Percentiles rank a stretch among this genome's conserved stretches.
Conservation (phyloP, 2,888 invertebrate species). For the Acholoe squamosa region DNA sequence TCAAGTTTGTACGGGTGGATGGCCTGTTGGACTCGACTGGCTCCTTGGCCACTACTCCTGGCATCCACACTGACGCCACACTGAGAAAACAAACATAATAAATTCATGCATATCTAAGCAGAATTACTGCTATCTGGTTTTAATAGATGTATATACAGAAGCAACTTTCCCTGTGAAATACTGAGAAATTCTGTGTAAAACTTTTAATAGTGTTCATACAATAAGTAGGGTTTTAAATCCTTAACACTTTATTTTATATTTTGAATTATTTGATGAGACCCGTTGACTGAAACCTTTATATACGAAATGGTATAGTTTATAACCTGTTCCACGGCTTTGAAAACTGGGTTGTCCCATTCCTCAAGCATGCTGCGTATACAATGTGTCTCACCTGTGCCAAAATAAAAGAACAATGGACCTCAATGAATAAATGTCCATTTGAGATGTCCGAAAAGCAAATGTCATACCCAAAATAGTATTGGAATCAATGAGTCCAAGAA, state of each 20-base stretch:
- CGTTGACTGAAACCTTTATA: too few species aligned
- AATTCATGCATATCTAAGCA: too few species aligned
- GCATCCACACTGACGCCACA: conserved; percentile 2
- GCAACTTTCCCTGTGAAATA: too few species aligned
- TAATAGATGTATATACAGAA: too few species aligned
- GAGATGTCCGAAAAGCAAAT: too few species aligned
- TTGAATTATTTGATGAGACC: background rate
- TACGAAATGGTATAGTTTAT: background rate
- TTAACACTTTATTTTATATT: background rate
- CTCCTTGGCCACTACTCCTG: background rate
- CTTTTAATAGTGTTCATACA: too few species aligned
- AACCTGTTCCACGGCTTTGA: conserved; percentile 24
- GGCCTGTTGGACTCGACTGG: conserved; percentile 36
- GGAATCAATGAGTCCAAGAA: too few species aligned
- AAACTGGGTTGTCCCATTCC: conserved; percentile 46
- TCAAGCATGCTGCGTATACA: conserved; percentile 22
- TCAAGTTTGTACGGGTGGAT: conserved; percentile 58
- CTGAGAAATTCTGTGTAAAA: too few species aligned
- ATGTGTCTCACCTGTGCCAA: background rate
- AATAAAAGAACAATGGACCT: background rate
- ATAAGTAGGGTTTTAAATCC: too few species aligned
- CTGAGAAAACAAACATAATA: conserved; percentile 20
- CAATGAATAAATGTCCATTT: background rate
- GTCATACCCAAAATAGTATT: too few species aligned
- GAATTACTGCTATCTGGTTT: too few species aligned